phyloP scores from a whole-genome alignment of 2,888 invertebrate species.

The Capitulum mitella region DNA sequence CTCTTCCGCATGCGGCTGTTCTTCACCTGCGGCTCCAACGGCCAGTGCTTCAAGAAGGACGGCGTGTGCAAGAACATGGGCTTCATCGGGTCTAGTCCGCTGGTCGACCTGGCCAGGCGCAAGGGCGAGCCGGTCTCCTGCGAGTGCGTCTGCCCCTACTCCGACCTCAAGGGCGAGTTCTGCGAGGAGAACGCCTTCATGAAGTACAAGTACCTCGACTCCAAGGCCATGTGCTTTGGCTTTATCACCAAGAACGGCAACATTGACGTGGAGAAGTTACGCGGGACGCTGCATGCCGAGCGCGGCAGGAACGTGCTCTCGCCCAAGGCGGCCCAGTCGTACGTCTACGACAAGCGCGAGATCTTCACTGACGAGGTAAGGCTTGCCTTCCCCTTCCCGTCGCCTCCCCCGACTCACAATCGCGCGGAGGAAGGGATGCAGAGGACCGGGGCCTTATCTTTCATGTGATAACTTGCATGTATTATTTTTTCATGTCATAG shows the following conservation, averaged over 20 bases:
- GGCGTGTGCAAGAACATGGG: constrained; percentile 23
- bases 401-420: no score
- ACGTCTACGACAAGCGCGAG: not conserved
- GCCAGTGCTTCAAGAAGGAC: constrained; percentile 14
- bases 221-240: not conserved
- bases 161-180: not conserved
- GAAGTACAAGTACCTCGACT: not conserved
- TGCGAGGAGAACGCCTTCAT: constrained; percentile 9
- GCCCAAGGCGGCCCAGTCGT: not conserved
- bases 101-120: not conserved
- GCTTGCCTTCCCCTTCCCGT: no score
- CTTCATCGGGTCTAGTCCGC: not conserved
- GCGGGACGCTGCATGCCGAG: not conserved
- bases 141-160: constrained; percentile 11
- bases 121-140: not conserved
- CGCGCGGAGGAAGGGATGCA: no score
- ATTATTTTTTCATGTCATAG: no score
- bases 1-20: constrained; percentile 2
- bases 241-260: not conserved
- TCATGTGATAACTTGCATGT: no score
- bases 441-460: no score
- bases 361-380: not conserved
- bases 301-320: not conserved
- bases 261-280: not conserved
- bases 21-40: not conserved